Base-by-base conservation (phyloP, 1,140 invertebrate species). In the Papilio dardanus region DNA sequence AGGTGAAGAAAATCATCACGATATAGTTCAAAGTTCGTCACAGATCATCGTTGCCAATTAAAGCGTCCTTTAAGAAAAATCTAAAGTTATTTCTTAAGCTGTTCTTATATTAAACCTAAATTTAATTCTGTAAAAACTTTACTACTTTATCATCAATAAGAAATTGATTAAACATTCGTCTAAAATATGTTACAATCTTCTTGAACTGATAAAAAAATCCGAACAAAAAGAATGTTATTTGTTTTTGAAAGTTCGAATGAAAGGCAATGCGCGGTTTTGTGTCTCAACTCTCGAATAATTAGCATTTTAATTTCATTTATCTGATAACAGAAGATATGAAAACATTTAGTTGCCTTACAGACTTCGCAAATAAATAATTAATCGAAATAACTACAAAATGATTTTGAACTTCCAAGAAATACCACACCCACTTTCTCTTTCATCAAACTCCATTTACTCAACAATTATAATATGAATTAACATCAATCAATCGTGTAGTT, bases 401-500 rank as follows among this genome's bases (percentile, higher is more conserved):
- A 14, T n/a, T 19, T 46, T 46, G 12, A 58, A 58, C 54, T 24
- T 14, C 21, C 21, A 12, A 58, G 21, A 58, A 14, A 58, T 24
- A 54, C 21, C 21, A 54, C 50, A 24, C 50, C 54, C 54, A 62
- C 54, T 62, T 62, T 62, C 54, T 62, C 10, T 62, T 62, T 62
- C 54, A 62, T 30, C 10, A 0, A 5, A 40, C 19, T 68, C 10
- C 21, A 40, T 68, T 37, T 35, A 35, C 14, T 68, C 31, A 21
- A 24, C 35, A 68, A 68, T 68, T 68, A 68, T 40, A 68, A 68
- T 19, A 40, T 37, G 66, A 68, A 68, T 54, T 54, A 73, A 73
- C 46, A 73, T 54, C 28, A 30, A 19, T 73, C 71, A 73, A 73
- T 73, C 71, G n/a, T 54, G 40, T 68, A 16, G 33, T 46, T 54